These are phyloP conservation scores for Drosophila lacteicornis DNA, from an alignment of 1,140 invertebrate species.

Conservation along the genomic window DNA sequence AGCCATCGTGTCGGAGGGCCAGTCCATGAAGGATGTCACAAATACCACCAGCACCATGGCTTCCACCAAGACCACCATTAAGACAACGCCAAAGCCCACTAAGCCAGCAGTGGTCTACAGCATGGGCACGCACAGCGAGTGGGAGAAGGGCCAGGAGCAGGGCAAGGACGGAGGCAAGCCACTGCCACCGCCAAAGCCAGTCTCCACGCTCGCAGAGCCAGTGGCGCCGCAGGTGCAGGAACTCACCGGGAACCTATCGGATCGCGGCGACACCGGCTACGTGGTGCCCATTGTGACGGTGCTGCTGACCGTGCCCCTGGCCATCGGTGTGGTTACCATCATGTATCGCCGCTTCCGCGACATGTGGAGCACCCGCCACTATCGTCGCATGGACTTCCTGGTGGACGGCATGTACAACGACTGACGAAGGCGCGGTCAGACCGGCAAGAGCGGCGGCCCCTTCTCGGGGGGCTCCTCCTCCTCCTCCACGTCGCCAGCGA, in stretches of 20 bases:
- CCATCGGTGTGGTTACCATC: conserved; percentile 85
- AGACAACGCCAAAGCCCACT: conserved; percentile 61
- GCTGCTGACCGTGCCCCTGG: conserved; percentile 86
- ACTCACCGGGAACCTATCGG: conserved; percentile 56
- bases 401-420: conserved; percentile 90
- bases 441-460: conserved; percentile 11
- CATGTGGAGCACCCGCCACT: conserved; percentile 88
- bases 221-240: conserved; percentile 62
- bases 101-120: conserved; percentile 65
- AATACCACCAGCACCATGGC: conserved; percentile 30
- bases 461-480: conserved; percentile 2
- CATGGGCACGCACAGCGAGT: conserved; percentile 40
- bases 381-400: conserved; percentile 88
- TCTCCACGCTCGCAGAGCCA: conserved; percentile 14
- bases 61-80: conserved; percentile 41
- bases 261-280: conserved; percentile 80
- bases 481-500: conserved; percentile 18
- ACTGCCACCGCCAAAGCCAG: neutral
- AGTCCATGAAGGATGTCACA: conserved; percentile 17
- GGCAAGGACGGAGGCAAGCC: conserved; percentile 17
- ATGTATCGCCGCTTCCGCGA: conserved; percentile 87
- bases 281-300: conserved; percentile 86
- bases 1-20: conserved; percentile 30
- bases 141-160: conserved; percentile 21
- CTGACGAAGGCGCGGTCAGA: conserved; percentile 77